phyloP scores from a whole-genome alignment of 2,888 invertebrate species.

The Sialis fuliginosa region DNA sequence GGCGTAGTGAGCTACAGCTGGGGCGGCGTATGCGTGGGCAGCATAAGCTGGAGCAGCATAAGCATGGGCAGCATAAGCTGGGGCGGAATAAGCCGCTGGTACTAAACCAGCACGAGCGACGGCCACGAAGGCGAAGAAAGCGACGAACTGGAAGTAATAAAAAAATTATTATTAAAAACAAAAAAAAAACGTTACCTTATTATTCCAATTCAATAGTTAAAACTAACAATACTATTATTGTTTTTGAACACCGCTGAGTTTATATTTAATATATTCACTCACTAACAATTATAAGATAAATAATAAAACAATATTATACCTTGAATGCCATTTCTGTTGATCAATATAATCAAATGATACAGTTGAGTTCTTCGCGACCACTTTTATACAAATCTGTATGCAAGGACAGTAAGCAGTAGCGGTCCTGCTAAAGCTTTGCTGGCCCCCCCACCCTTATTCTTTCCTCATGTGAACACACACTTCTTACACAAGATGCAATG shows the following conservation, averaged over 20 bases:
- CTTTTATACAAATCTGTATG: neutral
- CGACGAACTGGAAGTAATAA: conserved; percentile 22
- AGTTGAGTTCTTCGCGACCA: no score
- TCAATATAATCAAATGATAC: no score
- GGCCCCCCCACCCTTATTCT: neutral
- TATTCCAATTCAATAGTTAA: no score
- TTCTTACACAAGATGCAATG: conserved; percentile 23
- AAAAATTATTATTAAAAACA: neutral
- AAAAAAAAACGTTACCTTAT: no score
- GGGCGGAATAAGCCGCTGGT: conserved; percentile 5
- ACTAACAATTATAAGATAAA: no score
- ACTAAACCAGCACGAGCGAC: conserved; percentile 10
- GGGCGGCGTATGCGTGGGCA: conserved; percentile 2
- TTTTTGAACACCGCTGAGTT: no score
- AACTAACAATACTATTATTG: no score
- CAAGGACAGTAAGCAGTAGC: conserved; percentile 3
- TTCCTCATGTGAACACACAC: conserved; percentile 8
- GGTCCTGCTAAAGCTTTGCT: conserved; percentile 7
- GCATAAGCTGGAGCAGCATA: conserved; percentile 4
- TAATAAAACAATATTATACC: no score
- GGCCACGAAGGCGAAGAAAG: conserved; percentile 18
- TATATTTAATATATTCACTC: no score
- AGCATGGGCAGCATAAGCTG: conserved; percentile 10
- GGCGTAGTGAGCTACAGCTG: neutral
- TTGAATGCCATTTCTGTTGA: no score